phyloP scores from a whole-genome alignment of 2,113 vertebrate species.

The Psettodes erumei region DNA sequence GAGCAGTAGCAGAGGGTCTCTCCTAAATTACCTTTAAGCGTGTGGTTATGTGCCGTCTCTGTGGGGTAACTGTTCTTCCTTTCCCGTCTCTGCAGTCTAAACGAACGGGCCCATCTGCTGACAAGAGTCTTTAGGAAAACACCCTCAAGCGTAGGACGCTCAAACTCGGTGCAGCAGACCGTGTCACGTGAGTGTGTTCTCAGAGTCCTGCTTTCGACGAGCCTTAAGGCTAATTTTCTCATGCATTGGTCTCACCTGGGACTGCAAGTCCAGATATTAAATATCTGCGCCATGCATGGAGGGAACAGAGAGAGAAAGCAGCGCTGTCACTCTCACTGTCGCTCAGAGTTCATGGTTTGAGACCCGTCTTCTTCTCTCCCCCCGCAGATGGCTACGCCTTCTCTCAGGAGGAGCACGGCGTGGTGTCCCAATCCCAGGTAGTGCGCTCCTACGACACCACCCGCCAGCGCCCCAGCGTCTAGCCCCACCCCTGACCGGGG shows the following conservation, averaged over 20 bases:
- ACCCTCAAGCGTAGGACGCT: slow-evolving; percentile 92
- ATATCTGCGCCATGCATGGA: not conserved
- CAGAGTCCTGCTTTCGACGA: not conserved
- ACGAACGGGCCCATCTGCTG: slow-evolving; percentile 97
- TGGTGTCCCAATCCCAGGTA: slow-evolving; percentile 95
- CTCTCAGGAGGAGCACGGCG: slow-evolving; percentile 98
- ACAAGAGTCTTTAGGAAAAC: slow-evolving; percentile 97
- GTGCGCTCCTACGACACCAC: slow-evolving; percentile 98
- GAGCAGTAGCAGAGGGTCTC: slow-evolving; percentile 5
- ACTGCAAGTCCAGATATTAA: not conserved
- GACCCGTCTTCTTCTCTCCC: not conserved
- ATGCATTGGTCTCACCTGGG: not conserved
- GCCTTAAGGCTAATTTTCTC: not conserved
- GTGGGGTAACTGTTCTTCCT: slow-evolving; percentile 34
- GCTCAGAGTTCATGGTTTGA: not conserved
- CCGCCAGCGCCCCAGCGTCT: slow-evolving; percentile 88
- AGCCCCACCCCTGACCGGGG: slow-evolving; percentile 72
- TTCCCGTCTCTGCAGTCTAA: slow-evolving; percentile 84
- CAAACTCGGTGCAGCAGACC: slow-evolving; percentile 93
- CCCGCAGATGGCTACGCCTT: slow-evolving; percentile 95
- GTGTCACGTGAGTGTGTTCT: slow-evolving; percentile 92
- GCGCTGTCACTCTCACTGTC: too few relatives aligned
- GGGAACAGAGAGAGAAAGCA: not conserved
- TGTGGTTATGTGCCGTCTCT: not conserved
- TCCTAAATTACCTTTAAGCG: slow-evolving; percentile 16